Base-by-base conservation (phyloP, 2,888 invertebrate genomes). In the Epinotia nisella region DNA sequence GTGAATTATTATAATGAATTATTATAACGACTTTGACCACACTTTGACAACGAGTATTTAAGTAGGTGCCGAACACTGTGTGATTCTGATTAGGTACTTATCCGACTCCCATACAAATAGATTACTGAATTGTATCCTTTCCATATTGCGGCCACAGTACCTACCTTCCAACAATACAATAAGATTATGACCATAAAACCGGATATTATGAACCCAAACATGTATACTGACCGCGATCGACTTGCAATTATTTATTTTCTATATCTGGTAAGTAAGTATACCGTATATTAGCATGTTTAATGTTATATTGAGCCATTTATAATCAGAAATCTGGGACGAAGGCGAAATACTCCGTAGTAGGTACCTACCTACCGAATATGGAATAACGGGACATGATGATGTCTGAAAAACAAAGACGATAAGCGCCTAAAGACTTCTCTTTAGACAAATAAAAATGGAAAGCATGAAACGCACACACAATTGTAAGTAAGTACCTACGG, bases 401-500 rank as follows among this genome's bases (percentile, higher is more conserved):
- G 35, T n/a, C 17, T 39, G 49, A 49, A 49, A 49, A 9, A 35
- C 35, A 35, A 35, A 13, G 15, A 45, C 1, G 13, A 41, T 41
- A 11, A 3, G 15, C 45, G 15, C 45, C 15, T 45, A 49, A 13
- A 49, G 15, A 7, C 49, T 49, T 49, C 49, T 49, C 49, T 4
- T 7, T 49, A 49, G 49, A n/a, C 5, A 49, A 49, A n/a, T 49
- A 49, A 62, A 68, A 49, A 62, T 53, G 55, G 55, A 62, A 71
- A 72, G 17, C 51, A 58, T 51, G 49, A 65, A 71, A 65, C 24
- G 70, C 60, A 39, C 41, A 41, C n/a, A 72, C 56, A 72, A 62
- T 62, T 49, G 41, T 56, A 19, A 49, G 55, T 58, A n/a, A n/a
- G n/a, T n/a, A n/a, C n/a, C n/a, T n/a, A 49, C n/a, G n/a, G 45